Evolutionary conservation across 1,140 invertebrate species (phyloP), one percentile per base, ranked within the genome.

Genomic region (Drosophila sulfurigaster): DNA sequence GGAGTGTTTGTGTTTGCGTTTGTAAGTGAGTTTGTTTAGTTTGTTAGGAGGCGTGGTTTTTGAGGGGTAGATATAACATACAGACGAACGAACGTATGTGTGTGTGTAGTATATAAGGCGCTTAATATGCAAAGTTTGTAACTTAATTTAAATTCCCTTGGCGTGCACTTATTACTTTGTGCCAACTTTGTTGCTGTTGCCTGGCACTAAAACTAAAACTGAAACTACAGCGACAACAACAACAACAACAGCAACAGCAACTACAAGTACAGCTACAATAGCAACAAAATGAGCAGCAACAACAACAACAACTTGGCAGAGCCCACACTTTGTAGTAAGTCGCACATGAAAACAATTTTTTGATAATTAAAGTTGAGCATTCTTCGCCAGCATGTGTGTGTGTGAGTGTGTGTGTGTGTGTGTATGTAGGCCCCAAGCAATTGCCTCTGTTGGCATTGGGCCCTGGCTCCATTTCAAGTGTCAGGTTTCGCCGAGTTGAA

Each of bases 111-210:
- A 48, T 57, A 57, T 72, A 74, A 74, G 75, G 70, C 73, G 70
- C 75, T 77, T 77, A 77, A 77, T 77, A 77, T 77, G 75, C 75
- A 77, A 77, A 77, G 75, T 77, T 77, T 74, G 75, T 77, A 77
- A 77, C 75, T 77, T 77, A 74, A 77, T 77, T 77, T 77, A 77
- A 74, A 77, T 77, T 77, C 75, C 75, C 64, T 74, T 74, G 75
- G 57, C 70, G 75, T 77, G 70, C 71, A 68, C 75, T 74, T 74
- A 77, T 77, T 77, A 77, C 75, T 77, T 74, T 77, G 63, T 74
- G 75, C 70, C 75, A 74, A 74, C 57, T 74, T 73, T 68, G 32
- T 43, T 68, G 45, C 54, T 71, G 52, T 51, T 58, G 58, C 52
- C 59, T 71, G 73, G 60, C 68, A 73, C 65, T 62, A 62, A 74